Base-by-base conservation (phyloP, 1,140 invertebrate genomes). In the Leptoteleia sp. region DNA sequence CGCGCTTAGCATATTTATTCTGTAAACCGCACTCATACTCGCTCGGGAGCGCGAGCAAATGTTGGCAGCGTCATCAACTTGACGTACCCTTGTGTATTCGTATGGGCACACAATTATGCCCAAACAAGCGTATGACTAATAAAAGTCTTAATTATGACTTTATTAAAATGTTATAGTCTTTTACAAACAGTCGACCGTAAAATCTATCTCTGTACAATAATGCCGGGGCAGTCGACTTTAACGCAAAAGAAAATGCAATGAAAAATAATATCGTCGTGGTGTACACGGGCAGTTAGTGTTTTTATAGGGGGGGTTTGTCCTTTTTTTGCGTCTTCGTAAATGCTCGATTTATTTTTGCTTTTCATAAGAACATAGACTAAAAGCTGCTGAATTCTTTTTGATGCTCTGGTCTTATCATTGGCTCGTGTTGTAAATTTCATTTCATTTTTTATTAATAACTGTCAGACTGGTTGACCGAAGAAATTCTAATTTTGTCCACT, bases 111-210 rank as follows among this genome's bases (percentile, higher is more conserved):
- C 19, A 54, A 43, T 52, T 27, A 50, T 72, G 43, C 2, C 33
- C 33, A 40, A 19, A 54, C 29, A 5, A 45, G 62, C 45, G 27
- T 35, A 38, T 27, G 52, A 17, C 22, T 57, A 68, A 59, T 70
- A 59, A 70, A 70, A 70, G 35, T 50, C 65, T 70, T 70, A 59
- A 70, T 70, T 70, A 59, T 70, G 27, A 17, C 45, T 70, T 50
- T 59, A 70, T 70, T 70, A 42, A 70, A 70, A 61, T 50, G 43
- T 50, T 70, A 70, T 52, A 27, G 43, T 40, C 65, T 31, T 31
- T 31, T 50, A 50, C 33, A 47, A 50, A 22, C 42, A 31, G 35
- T 16, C 40, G 15, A 42, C 11, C 43, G 33, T 29, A 16, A 59
- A 70, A 25, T n/a, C 22, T 16, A 3, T 15, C 4, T 4, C 29